Evolutionary conservation across 1,140 invertebrate species (phyloP).

Genomic region (Drosophila triauraria): DNA sequence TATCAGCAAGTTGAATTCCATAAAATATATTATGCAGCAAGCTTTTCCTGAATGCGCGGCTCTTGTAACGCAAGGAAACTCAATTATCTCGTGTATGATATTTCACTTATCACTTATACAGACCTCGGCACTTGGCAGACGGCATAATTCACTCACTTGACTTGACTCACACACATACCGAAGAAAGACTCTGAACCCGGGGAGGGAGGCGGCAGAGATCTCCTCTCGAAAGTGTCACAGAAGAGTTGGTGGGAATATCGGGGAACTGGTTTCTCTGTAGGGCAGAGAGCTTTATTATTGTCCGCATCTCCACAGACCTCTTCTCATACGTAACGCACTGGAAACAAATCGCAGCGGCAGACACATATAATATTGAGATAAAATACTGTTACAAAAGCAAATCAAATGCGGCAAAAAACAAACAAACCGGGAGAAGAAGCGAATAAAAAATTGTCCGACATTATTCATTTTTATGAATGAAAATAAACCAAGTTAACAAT

Average conservation of each 20-base stretch:
- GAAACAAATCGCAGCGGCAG: slow-evolving; percentile 24
- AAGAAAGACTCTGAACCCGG: slow-evolving; percentile 1
- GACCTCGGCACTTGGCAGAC: slow-evolving; percentile 22
- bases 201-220: slow-evolving; percentile 5
- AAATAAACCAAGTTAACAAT: slow-evolving; percentile 52
- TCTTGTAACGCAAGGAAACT: slow-evolving; percentile 34
- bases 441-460: slow-evolving; percentile 50
- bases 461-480: slow-evolving; percentile 73
- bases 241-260: slow-evolving; percentile 63
- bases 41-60: slow-evolving; percentile 10
- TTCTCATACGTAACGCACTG: slow-evolving; percentile 41
- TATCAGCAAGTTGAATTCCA: slow-evolving; percentile 32
- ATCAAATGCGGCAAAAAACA: slow-evolving; percentile 67
- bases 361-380: slow-evolving; percentile 36
- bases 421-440: slow-evolving; percentile 16
- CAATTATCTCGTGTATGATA: slow-evolving; percentile 51
- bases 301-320: slow-evolving; percentile 5
- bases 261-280: slow-evolving; percentile 69
- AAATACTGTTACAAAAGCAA: slow-evolving; percentile 52
- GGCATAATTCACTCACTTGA: slow-evolving; percentile 43
- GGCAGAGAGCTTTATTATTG: slow-evolving; percentile 41
- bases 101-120: slow-evolving; percentile 47
- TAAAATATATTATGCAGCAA: slow-evolving; percentile 9
- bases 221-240: slow-evolving; percentile 58
- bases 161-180: slow-evolving; percentile 19